These are phyloP conservation scores for Seriola dumerili DNA, from an alignment of 2,113 vertebrate species.

Conservation along the genomic window DNA sequence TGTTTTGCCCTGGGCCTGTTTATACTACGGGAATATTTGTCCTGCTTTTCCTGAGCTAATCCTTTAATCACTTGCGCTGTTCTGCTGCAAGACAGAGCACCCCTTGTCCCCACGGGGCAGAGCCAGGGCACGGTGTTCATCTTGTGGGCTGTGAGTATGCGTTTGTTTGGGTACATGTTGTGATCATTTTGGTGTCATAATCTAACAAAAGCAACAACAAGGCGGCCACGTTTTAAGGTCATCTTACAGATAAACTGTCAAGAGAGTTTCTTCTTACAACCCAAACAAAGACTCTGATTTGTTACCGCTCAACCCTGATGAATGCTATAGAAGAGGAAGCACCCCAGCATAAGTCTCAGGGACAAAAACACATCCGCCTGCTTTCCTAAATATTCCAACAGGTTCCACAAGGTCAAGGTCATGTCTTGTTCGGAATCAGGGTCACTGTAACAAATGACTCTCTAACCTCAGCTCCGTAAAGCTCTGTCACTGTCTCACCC, in stretches of 20 bases:
- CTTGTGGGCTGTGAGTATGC: not conserved
- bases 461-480: conserved; percentile 1
- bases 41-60: conserved; percentile 58
- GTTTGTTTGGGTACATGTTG: conserved; percentile 8
- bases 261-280: not conserved
- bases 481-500: conserved; percentile 44
- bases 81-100: conserved; percentile 26
- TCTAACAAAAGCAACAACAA: not conserved
- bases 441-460: conserved; percentile 57
- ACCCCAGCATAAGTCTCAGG: conserved; percentile 15
- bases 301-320: conserved; percentile 22
- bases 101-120: conserved; percentile 22
- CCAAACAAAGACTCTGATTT: conserved; percentile 16
- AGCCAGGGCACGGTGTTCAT: not conserved
- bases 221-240: not conserved
- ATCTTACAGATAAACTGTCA: not conserved
- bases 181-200: not conserved
- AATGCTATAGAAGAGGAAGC: conserved; percentile 34
- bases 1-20: conserved; percentile 63
- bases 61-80: conserved; percentile 57
- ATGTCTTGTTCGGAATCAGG: conserved; percentile 50
- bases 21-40: conserved; percentile 43
- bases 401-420: conserved; percentile 51
- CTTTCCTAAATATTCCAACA: conserved; percentile 39
- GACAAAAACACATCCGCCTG: conserved; percentile 22